Evolutionary conservation across 2,113 vertebrate genomes (phyloP).

Genomic region (Rhinopomastus cyanomelas): DNA sequence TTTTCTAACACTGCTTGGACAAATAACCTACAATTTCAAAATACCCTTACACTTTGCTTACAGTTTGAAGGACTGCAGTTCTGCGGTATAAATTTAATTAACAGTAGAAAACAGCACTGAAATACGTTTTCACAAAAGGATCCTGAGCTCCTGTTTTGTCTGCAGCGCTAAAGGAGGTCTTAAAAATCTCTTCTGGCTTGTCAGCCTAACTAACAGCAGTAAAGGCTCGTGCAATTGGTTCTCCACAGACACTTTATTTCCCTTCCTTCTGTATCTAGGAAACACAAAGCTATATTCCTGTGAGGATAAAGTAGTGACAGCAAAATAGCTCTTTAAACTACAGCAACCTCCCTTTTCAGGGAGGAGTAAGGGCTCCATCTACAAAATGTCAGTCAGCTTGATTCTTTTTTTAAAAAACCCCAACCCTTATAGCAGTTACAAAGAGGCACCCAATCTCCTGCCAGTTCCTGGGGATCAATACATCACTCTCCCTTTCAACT

Average conservation of each 20-base stretch:
- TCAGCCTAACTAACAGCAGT: background rate
- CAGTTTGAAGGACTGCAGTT: background rate
- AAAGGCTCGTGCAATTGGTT: background rate
- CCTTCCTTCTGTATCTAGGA: conserved; percentile 18
- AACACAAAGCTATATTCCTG: background rate
- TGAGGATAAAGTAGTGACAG: background rate
- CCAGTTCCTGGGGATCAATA: background rate
- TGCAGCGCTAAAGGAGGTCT: background rate
- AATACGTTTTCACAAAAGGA: background rate
- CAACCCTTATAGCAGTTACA: background rate
- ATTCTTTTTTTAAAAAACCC: background rate
- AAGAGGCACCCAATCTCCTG: background rate
- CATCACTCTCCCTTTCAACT: background rate
- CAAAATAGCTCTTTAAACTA: conserved; percentile 7
- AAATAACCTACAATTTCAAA: background rate
- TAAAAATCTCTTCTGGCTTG: background rate
- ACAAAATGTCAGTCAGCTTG: background rate
- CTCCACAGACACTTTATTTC: background rate
- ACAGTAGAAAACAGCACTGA: background rate
- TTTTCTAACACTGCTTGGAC: background rate
- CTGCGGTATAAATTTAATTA: background rate
- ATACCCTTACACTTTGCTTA: background rate
- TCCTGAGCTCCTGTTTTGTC: background rate
- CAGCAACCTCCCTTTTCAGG: background rate
- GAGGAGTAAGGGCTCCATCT: background rate